phyloP scores from a whole-genome alignment of 2,113 vertebrate species.

The Solenodon paradoxus region DNA sequence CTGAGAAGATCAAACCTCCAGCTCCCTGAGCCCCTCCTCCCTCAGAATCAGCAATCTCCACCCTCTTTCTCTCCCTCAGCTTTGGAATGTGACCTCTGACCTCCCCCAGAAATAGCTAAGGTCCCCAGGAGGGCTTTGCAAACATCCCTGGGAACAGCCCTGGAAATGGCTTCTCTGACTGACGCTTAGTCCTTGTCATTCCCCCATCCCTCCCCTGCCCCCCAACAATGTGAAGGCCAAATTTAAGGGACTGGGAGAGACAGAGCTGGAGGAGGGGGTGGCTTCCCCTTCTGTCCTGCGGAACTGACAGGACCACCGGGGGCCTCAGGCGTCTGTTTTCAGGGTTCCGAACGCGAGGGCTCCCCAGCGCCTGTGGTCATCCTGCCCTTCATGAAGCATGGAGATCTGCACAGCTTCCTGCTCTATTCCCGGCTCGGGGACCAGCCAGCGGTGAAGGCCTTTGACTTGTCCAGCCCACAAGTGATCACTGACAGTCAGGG shows the following conservation, averaged over 20 bases:
- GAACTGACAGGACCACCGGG: background rate
- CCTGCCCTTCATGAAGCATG: slow-evolving; percentile 94
- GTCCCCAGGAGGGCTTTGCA: slow-evolving; percentile 60
- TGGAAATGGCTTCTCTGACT: slow-evolving; percentile 30
- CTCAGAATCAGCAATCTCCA: background rate
- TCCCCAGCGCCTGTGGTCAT: slow-evolving; percentile 94
- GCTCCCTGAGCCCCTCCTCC: background rate
- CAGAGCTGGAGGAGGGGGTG: background rate
- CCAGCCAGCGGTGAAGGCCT: slow-evolving; percentile 86
- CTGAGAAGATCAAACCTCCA: background rate
- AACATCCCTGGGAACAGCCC: slow-evolving; percentile 67
- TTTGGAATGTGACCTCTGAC: slow-evolving; percentile 71
- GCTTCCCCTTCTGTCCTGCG: background rate
- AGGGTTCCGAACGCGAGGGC: slow-evolving; percentile 93
- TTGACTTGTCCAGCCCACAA: background rate
- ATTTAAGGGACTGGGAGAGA: background rate
- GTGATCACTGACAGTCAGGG: too few relatives aligned
- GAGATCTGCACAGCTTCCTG: slow-evolving; percentile 95
- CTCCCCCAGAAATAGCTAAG: slow-evolving; percentile 72
- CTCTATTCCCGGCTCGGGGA: slow-evolving; percentile 93
- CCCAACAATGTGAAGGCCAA: background rate
- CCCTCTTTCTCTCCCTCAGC: slow-evolving; percentile 34
- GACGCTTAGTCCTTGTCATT: background rate
- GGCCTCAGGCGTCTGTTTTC: slow-evolving; percentile 90
- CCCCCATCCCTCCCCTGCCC: background rate